Conservation (phyloP, 2,113 vertebrate species). For the Alosa alosa region DNA sequence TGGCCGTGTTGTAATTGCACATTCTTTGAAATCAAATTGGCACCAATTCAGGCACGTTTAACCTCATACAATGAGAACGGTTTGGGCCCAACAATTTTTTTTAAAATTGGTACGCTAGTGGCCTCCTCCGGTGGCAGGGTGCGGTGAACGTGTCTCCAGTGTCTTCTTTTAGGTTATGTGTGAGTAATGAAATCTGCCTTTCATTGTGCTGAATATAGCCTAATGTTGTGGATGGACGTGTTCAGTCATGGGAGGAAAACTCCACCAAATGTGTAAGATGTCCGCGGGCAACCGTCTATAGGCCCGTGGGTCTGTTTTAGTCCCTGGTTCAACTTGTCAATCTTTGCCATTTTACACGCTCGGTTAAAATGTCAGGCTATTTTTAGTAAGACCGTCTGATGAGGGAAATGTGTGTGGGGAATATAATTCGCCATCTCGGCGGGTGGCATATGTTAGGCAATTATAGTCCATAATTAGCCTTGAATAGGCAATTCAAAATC, state of each 20-base stretch:
- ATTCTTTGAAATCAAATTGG: background rate
- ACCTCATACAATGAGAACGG: background rate
- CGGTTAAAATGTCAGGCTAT: constrained; percentile 38
- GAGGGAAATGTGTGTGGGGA: background rate
- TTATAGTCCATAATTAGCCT: background rate
- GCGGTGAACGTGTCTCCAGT: background rate
- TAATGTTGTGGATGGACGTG: background rate
- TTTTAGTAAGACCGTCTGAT: constrained; percentile 22
- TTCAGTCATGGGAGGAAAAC: background rate
- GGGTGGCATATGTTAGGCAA: constrained; percentile 18
- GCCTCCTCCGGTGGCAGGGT: background rate
- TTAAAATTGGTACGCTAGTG: constrained; percentile 2
- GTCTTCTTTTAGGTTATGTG: background rate
- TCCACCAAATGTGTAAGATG: background rate
- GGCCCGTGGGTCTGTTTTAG: background rate
- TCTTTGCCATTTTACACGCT: constrained; percentile 18
- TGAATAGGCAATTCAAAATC: background rate
- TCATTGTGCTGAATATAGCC: background rate
- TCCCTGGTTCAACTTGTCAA: constrained; percentile 15
- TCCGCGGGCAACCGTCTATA: background rate
- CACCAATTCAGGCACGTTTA: background rate
- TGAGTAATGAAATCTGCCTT: background rate
- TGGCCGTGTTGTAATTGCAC: background rate
- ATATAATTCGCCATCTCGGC: background rate
- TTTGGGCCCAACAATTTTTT: background rate